Evolutionary conservation across 2,888 invertebrate species (phyloP), one percentile per base, ranked within the genome.

Genomic region (Ommatoiulus sabulosus): DNA sequence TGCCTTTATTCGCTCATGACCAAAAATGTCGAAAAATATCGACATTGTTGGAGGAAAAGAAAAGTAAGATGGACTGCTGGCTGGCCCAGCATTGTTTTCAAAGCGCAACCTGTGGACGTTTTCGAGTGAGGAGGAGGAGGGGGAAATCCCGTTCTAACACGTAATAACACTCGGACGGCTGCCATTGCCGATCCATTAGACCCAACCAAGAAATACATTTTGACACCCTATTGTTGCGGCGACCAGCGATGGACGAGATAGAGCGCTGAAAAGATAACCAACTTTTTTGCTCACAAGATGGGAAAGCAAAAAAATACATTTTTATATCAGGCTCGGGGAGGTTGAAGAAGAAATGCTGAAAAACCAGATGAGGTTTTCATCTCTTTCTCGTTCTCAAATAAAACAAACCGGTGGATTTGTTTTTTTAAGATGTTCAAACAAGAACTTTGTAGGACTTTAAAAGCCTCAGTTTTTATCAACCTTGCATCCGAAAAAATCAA

Each of bases 1-100:
- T 86, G 86, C 86, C 44, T 86, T 86, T 86, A 86, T 86, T 86
- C 48, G 46, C 24, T 86, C 86, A 86, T 48, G 44, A 86, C 86
- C 48, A 48, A 86, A 86, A 86, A 86, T 86, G 86, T 86, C 86
- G 86, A 86, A 86, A 86, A 86, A 86, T 86, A 86, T 86, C 86
- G 48, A 44, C 12, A 86, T 44, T 86, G 86, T 86, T 86, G 48
- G 44, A 44, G 44, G n/a, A 86, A 15, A 86, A 48, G 44, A 46
- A 86, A 86, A 86, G 48, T 86, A 44, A 86, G 48, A 86, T 46
- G 48, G 86, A 86, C 86, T 86, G 86, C 86, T 44, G 44, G 46
- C 80, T 46, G 86, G 86, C 44, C 48, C 48, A 12, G 6, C 48
- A 86, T 86, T 86, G 86, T 86, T 86, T 86, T 44, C 86, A 44